phyloP scores from a whole-genome alignment of 64 coral and sea anemone genomes.

The Actinia tenebrosa region DNA sequence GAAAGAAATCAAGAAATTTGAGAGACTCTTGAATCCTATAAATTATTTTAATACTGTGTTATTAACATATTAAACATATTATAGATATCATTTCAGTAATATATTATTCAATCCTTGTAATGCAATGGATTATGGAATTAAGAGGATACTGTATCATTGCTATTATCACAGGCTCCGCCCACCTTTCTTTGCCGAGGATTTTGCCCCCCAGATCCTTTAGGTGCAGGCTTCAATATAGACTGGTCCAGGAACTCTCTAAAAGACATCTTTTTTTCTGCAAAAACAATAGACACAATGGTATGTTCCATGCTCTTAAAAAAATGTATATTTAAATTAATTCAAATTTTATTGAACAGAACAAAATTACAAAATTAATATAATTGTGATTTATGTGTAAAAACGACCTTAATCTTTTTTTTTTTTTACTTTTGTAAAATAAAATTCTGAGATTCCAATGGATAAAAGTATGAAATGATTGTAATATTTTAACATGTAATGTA shows the following conservation, averaged over 20 bases:
- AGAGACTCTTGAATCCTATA: too few species aligned
- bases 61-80: too few species aligned
- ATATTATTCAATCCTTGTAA: background rate
- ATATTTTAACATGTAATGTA: too few species aligned
- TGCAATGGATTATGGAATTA: background rate
- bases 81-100: background rate
- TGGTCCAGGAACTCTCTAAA: constrained; percentile 73
- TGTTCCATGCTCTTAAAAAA: background rate
- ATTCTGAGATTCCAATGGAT: too few species aligned
- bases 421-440: too few species aligned
- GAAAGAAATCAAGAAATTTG: too few species aligned
- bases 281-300: background rate
- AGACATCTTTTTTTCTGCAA: constrained; percentile 51
- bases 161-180: constrained; percentile 69
- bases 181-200: constrained; percentile 94
- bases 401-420: too few species aligned
- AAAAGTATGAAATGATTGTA: too few species aligned
- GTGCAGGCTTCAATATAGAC: constrained; percentile 95
- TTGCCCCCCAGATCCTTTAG: constrained; percentile 95
- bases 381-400: too few species aligned
- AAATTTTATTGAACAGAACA: background rate
- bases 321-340: background rate
- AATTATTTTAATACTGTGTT: too few species aligned
- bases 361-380: too few species aligned
- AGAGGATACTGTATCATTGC: background rate